A percentile compares a stretch with the other conserved stretches of the same genome.
These are phyloP conservation scores for Ptychobarbus kaznakovi DNA, from an alignment of 2,797 vertebrate species.

Conservation along the genomic window DNA sequence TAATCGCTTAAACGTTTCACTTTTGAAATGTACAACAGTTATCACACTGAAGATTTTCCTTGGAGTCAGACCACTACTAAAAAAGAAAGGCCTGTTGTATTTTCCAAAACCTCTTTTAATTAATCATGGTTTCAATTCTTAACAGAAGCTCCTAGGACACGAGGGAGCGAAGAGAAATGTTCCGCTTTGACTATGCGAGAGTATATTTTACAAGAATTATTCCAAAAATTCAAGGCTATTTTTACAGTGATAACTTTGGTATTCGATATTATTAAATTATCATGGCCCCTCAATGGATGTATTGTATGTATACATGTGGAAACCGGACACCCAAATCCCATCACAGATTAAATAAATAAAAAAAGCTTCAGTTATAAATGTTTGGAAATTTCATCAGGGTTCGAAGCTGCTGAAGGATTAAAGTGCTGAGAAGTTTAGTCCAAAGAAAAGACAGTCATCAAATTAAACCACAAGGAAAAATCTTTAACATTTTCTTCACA, in stretches of 20 bases:
- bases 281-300: constrained; percentile 48
- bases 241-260: constrained; percentile 68
- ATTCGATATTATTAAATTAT: constrained; percentile 65
- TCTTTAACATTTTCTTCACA: constrained; percentile 55
- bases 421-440: constrained; percentile 42
- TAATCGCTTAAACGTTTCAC: constrained; percentile 54
- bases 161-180: constrained; percentile 72
- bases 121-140: constrained; percentile 75
- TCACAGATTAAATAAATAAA: constrained; percentile 37
- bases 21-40: constrained; percentile 56
- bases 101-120: constrained; percentile 73
- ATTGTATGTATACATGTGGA: constrained; percentile 47
- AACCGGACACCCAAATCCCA: constrained; percentile 37
- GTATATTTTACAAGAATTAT: constrained; percentile 67
- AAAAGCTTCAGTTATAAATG: constrained; percentile 53
- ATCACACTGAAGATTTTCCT: constrained; percentile 72
- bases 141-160: constrained; percentile 71
- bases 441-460: constrained; percentile 60
- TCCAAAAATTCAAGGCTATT: constrained; percentile 59
- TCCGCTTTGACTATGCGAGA: constrained; percentile 66
- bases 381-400: constrained; percentile 52
- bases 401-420: constrained; percentile 55
- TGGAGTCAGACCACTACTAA: constrained; percentile 64
- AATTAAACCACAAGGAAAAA: constrained; percentile 58
- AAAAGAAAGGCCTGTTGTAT: constrained; percentile 66